phyloP scores from a whole-genome alignment of 2,888 invertebrate genomes.

The Polyommatus iphigenia region DNA sequence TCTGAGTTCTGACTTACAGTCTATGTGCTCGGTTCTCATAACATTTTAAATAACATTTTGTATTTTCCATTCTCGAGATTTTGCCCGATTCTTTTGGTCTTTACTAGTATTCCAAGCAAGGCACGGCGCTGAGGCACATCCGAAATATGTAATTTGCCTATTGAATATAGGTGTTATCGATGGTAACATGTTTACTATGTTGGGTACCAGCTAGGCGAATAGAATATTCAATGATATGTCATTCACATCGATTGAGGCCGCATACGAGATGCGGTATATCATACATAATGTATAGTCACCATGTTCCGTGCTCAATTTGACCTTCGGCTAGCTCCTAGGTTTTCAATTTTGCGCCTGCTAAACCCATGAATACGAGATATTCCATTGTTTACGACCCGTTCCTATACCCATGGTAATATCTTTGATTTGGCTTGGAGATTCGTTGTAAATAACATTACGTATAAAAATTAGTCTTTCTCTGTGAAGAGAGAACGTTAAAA shows the following conservation, averaged over 20 bases:
- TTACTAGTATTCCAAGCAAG: neutral
- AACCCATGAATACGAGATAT: slow-evolving; percentile 23
- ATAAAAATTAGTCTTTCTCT: neutral
- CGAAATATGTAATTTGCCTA: slow-evolving; percentile 51
- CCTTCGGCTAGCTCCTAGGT: slow-evolving; percentile 47
- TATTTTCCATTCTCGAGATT: neutral
- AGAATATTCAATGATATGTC: slow-evolving; percentile 77
- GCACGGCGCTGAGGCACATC: neutral
- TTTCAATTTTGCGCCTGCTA: slow-evolving; percentile 16
- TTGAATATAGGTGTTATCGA: slow-evolving; percentile 66
- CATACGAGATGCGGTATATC: slow-evolving; percentile 68
- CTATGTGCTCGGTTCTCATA: slow-evolving; percentile 1
- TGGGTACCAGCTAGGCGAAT: slow-evolving; percentile 69
- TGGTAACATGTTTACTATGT: slow-evolving; percentile 74
- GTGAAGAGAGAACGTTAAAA: neutral
- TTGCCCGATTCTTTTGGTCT: neutral
- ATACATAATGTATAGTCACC: slow-evolving; percentile 66
- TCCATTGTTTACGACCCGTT: neutral
- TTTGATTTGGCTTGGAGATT: neutral
- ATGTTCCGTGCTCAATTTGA: slow-evolving; percentile 54
- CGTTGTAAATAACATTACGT: neutral
- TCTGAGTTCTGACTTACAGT: slow-evolving; percentile 4
- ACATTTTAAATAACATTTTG: slow-evolving; percentile 41
- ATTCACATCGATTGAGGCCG: slow-evolving; percentile 75
- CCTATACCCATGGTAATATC: neutral